Percentiles rank a stretch among this genome's conserved stretches.
Evolutionary conservation across 2,888 invertebrate species (phyloP).

Genomic region (Linyphia triangularis): DNA sequence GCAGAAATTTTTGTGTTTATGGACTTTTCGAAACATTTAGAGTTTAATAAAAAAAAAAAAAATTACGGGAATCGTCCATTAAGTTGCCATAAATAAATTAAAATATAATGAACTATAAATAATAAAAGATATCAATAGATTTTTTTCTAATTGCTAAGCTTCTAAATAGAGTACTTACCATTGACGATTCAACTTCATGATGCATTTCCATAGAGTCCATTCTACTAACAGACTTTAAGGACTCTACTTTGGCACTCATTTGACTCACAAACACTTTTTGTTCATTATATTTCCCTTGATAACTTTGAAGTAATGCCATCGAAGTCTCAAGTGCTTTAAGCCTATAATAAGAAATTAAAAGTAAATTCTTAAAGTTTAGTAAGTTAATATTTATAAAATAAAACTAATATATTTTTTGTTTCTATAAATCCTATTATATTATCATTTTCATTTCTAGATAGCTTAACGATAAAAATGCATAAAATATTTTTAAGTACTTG

Average conservation of each 20-base stretch:
- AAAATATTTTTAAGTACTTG: too few relatives aligned
- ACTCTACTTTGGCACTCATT: constrained; percentile 88
- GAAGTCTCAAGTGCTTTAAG: constrained; percentile 94
- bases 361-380: too few relatives aligned
- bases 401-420: too few relatives aligned
- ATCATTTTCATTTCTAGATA: too few relatives aligned
- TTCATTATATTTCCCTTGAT: constrained; percentile 90
- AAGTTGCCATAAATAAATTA: neutral
- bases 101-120: neutral
- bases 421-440: too few relatives aligned
- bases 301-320: constrained; percentile 92
- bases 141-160: neutral
- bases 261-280: constrained; percentile 95
- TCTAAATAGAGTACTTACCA: constrained; percentile 27
- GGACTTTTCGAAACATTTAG: too few relatives aligned
- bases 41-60: too few relatives aligned
- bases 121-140: neutral
- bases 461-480: too few relatives aligned
- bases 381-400: too few relatives aligned
- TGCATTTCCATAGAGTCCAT: constrained; percentile 65
- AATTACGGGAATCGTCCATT: too few relatives aligned
- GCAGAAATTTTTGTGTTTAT: too few relatives aligned
- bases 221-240: constrained; percentile 72
- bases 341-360: constrained; percentile 82
- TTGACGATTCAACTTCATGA: constrained; percentile 61